Evolutionary conservation across 2,888 invertebrate genomes (phyloP).

Genomic region (Amphipyra berbera): DNA sequence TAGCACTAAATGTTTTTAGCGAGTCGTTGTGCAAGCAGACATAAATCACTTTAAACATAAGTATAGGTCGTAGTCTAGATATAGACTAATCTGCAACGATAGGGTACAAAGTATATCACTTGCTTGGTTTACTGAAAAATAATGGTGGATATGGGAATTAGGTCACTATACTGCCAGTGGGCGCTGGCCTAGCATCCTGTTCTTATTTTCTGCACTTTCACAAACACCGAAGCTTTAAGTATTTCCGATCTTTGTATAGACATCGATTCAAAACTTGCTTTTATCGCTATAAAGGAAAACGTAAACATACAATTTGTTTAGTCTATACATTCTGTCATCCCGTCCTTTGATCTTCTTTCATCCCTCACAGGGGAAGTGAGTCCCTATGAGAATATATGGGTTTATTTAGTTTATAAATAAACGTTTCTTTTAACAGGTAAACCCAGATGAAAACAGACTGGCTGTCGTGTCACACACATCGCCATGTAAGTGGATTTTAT

Average conservation of each 20-base stretch:
- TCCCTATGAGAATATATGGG: slow-evolving; percentile 37
- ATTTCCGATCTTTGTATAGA: slow-evolving; percentile 19
- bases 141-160: slow-evolving; percentile 28
- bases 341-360: slow-evolving; percentile 40
- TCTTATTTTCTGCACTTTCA: slow-evolving; percentile 27
- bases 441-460: slow-evolving; percentile 84
- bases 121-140: slow-evolving; percentile 12
- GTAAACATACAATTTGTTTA: slow-evolving; percentile 34
- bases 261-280: slow-evolving; percentile 16
- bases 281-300: slow-evolving; percentile 27
- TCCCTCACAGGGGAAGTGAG: slow-evolving; percentile 23
- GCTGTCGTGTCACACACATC: slow-evolving; percentile 84
- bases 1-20: too few relatives aligned
- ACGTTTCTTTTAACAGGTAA: slow-evolving; percentile 77
- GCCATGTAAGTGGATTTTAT: slow-evolving; percentile 79
- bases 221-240: slow-evolving; percentile 15
- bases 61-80: background rate
- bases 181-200: slow-evolving; percentile 24
- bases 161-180: slow-evolving; percentile 26
- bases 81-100: slow-evolving; percentile 4
- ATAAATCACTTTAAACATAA: background rate
- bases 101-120: slow-evolving; percentile 8
- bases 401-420: slow-evolving; percentile 46
- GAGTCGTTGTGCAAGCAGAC: too few relatives aligned
- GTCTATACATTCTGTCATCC: slow-evolving; percentile 33